A percentile compares a stretch with the other conserved stretches of the same genome.
Evolutionary conservation across 2,888 invertebrate genomes (phyloP).

Genomic region (Nomada ruficornis): DNA sequence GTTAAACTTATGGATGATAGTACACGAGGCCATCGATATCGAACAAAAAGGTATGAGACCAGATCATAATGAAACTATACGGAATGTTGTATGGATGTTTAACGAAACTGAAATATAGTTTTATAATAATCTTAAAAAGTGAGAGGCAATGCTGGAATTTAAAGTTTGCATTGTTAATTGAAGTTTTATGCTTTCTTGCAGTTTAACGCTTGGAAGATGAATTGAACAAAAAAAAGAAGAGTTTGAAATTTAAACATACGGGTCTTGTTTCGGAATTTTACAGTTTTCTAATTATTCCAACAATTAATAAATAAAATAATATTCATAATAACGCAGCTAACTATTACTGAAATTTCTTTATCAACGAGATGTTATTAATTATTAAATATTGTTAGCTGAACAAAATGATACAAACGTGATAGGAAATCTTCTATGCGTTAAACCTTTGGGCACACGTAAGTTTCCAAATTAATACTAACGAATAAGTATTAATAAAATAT

Average conservation of each 20-base stretch:
- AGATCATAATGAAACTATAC: neutral
- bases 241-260: too few relatives aligned
- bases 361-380: neutral
- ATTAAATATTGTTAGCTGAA: too few relatives aligned
- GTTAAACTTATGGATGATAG: neutral
- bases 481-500: constrained; percentile 3
- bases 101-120: neutral
- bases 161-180: neutral
- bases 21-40: neutral
- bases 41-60: constrained; percentile 1
- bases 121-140: neutral
- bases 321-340: too few relatives aligned
- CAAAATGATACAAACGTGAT: neutral
- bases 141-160: neutral
- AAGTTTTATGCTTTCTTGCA: too few relatives aligned
- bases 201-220: too few relatives aligned
- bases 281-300: too few relatives aligned
- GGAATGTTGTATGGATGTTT: neutral
- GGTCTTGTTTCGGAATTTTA: too few relatives aligned
- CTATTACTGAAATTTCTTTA: neutral
- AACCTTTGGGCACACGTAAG: neutral
- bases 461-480: neutral
- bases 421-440: neutral
- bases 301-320: too few relatives aligned
- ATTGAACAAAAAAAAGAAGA: too few relatives aligned